These are phyloP conservation scores for Reinhardtius hippoglossoides DNA, from an alignment of 2,113 vertebrate species.

Conservation along the genomic window DNA sequence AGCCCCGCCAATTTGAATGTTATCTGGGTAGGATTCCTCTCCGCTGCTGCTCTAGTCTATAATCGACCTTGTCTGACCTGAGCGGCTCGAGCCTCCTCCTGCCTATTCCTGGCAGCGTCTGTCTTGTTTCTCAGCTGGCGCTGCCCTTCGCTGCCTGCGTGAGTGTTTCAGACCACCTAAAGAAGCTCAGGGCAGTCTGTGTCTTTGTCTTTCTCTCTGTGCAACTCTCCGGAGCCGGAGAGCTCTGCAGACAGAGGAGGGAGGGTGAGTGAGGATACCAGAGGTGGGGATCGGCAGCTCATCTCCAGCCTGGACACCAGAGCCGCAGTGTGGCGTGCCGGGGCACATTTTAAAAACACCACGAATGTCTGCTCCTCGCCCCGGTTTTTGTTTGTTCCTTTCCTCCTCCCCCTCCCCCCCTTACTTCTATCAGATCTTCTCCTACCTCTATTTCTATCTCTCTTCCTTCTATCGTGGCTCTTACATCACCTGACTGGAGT, in stretches of 20 bases:
- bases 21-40: slow-evolving; percentile 35
- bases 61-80: slow-evolving; percentile 62
- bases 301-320: slow-evolving; percentile 68
- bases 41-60: slow-evolving; percentile 16
- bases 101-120: slow-evolving; percentile 12
- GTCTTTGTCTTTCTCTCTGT: slow-evolving; percentile 54
- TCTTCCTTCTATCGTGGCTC: slow-evolving; percentile 53
- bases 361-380: slow-evolving; percentile 59
- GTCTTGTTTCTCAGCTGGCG: slow-evolving; percentile 33
- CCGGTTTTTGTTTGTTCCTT: slow-evolving; percentile 56
- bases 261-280: slow-evolving; percentile 24
- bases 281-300: slow-evolving; percentile 66
- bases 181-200: slow-evolving; percentile 42
- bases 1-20: slow-evolving; percentile 8
- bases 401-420: slow-evolving; percentile 9
- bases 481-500: slow-evolving; percentile 80
- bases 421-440: slow-evolving; percentile 52
- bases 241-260: slow-evolving; percentile 56
- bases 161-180: slow-evolving; percentile 47
- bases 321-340: slow-evolving; percentile 85
- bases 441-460: slow-evolving; percentile 40
- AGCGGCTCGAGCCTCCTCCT: slow-evolving; percentile 21
- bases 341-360: slow-evolving; percentile 83
- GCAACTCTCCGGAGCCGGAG: slow-evolving; percentile 34
- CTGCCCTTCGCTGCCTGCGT: slow-evolving; percentile 27